phyloP scores from a whole-genome alignment of 1,140 invertebrate species.

The Solenopsis invicta region DNA sequence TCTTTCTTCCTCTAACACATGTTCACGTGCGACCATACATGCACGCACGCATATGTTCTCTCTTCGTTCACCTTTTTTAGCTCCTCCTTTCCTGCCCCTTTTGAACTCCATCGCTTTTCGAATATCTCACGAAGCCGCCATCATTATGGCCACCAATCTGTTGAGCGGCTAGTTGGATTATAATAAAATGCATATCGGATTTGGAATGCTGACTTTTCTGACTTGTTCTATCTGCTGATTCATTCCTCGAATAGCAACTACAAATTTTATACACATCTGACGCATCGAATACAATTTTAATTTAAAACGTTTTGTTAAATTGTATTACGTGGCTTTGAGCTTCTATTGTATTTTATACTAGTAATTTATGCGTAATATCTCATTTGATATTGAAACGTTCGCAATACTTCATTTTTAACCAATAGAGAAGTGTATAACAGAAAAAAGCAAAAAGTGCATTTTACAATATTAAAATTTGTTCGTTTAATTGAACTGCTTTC shows the following conservation, averaged over 20 bases:
- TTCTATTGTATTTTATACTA: not conserved
- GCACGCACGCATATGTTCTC: slow-evolving; percentile 36
- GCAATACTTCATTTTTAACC: not conserved
- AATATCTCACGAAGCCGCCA: slow-evolving; percentile 81
- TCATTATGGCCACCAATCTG: slow-evolving; percentile 75
- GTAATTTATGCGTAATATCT: not conserved
- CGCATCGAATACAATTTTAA: not conserved
- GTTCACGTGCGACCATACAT: not conserved
- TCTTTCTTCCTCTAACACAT: slow-evolving; percentile 50
- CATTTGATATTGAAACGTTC: not conserved
- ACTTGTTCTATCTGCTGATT: not conserved
- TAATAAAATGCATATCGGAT: slow-evolving; percentile 72
- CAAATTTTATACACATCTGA: not conserved
- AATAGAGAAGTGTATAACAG: not conserved
- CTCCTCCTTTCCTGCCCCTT: slow-evolving; percentile 70
- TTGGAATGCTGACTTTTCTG: slow-evolving; percentile 55
- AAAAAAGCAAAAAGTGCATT: not conserved
- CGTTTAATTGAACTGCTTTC: slow-evolving; percentile 19
- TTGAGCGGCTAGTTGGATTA: slow-evolving; percentile 49
- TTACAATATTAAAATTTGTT: slow-evolving; percentile 2
- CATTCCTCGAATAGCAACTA: not conserved
- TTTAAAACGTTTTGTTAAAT: not conserved
- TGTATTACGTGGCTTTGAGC: too few relatives aligned
- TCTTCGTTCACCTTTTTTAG: slow-evolving; percentile 71
- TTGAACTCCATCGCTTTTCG: slow-evolving; percentile 75